A percentile compares a stretch with the other conserved stretches of the same genome.
phyloP scores from a whole-genome alignment of 2,113 vertebrate genomes.

The Chloebia gouldiae region DNA sequence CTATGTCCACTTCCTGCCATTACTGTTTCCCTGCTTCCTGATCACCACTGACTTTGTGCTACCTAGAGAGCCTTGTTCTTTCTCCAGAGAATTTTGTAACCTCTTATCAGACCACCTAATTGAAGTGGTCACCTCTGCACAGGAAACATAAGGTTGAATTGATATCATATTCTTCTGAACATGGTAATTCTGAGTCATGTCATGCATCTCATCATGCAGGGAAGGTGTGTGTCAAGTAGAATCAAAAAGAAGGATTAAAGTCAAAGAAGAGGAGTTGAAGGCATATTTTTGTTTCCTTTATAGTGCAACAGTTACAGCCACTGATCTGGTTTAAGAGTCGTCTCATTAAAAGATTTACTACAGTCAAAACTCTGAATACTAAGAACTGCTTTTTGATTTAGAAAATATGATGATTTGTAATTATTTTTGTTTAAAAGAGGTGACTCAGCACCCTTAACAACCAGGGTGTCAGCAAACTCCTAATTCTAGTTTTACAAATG shows the following conservation, averaged over 20 bases:
- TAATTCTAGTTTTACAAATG: background rate
- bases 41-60: background rate
- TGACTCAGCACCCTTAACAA: background rate
- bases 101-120: background rate
- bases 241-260: background rate
- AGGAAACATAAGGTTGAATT: background rate
- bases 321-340: background rate
- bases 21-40: background rate
- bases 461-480: background rate
- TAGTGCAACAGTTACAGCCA: background rate
- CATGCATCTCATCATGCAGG: background rate
- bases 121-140: background rate
- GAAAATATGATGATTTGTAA: background rate
- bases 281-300: background rate
- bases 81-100: background rate
- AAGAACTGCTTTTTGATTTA: background rate
- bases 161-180: background rate
- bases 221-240: background rate
- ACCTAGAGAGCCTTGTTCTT: background rate
- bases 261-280: background rate
- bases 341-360: background rate
- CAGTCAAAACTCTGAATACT: background rate
- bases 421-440: background rate
- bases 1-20: background rate
- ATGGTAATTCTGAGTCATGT: background rate